Percentiles rank a stretch among this genome's conserved stretches.
Conservation (phyloP, 2,113 vertebrate genomes). For the Hymenochirus boettgeri region DNA sequence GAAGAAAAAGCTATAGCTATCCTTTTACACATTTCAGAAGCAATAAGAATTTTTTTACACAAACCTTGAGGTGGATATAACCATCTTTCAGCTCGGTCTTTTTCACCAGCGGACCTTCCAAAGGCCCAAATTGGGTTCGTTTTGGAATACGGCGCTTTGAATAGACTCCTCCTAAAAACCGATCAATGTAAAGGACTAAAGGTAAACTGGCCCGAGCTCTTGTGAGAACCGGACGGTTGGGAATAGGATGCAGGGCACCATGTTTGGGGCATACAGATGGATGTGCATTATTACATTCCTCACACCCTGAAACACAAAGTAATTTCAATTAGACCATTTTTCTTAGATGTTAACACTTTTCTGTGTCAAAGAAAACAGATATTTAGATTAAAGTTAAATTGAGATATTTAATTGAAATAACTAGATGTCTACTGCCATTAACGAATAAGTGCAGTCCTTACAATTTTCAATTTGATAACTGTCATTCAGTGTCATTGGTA, state of each 20-base stretch:
- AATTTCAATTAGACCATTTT: too few species aligned
- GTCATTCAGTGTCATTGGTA: too few species aligned
- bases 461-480: too few species aligned
- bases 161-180: slow-evolving; percentile 88
- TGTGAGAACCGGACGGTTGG: slow-evolving; percentile 87
- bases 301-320: slow-evolving; percentile 77
- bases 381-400: too few species aligned
- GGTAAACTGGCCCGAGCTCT: slow-evolving; percentile 89
- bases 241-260: slow-evolving; percentile 86
- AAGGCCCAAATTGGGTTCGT: slow-evolving; percentile 91
- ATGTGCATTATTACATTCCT: slow-evolving; percentile 88
- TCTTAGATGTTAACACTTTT: too few species aligned
- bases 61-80: slow-evolving; percentile 88
- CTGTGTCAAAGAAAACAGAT: too few species aligned
- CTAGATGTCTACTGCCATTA: too few species aligned
- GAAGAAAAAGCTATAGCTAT: too few species aligned
- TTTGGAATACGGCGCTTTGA: slow-evolving; percentile 94
- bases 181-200: slow-evolving; percentile 86
- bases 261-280: slow-evolving; percentile 83
- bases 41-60: too few species aligned
- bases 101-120: slow-evolving; percentile 84
- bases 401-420: too few species aligned
- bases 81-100: slow-evolving; percentile 79
- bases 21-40: too few species aligned
- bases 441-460: too few species aligned